Evolutionary conservation across 2,113 vertebrate genomes (phyloP).

Genomic region (Promerops cafer): DNA sequence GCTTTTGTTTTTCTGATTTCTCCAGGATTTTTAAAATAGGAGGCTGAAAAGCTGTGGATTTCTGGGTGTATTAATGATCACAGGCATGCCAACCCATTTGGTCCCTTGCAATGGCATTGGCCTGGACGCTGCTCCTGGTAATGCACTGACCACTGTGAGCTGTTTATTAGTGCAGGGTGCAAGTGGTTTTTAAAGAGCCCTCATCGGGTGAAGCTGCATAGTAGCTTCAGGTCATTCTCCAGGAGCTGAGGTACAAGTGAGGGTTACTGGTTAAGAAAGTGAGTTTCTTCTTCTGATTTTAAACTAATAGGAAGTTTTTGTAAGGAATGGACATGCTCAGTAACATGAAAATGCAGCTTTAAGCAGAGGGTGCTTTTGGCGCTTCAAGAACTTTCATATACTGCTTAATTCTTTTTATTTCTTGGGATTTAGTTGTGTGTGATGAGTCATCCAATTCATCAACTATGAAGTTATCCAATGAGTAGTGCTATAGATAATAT

Average conservation of each 20-base stretch:
- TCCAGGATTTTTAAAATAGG: not conserved
- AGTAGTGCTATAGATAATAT: not conserved
- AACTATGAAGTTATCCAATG: not conserved
- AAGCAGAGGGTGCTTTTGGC: not conserved
- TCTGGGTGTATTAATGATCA: not conserved
- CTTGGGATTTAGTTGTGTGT: not conserved
- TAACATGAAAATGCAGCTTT: not conserved
- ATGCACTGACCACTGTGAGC: not conserved
- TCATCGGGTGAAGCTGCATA: not conserved
- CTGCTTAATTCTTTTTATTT: not conserved
- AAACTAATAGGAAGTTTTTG: not conserved
- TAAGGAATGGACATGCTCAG: not conserved
- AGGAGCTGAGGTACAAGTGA: not conserved
- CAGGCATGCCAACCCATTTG: not conserved
- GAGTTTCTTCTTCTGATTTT: not conserved
- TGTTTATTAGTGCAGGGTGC: not conserved
- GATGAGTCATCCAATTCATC: not conserved
- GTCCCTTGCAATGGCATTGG: not conserved
- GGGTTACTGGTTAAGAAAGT: not conserved
- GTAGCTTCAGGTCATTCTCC: not conserved
- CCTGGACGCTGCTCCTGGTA: not conserved
- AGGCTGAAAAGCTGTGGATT: not conserved
- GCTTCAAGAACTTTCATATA: not conserved
- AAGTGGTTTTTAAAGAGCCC: not conserved
- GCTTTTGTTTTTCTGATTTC: not conserved